Evolutionary conservation across 30 jellyfish, hydroid and myxozoan genomes (phyloP).

Genomic region (Hydra vulgaris): DNA sequence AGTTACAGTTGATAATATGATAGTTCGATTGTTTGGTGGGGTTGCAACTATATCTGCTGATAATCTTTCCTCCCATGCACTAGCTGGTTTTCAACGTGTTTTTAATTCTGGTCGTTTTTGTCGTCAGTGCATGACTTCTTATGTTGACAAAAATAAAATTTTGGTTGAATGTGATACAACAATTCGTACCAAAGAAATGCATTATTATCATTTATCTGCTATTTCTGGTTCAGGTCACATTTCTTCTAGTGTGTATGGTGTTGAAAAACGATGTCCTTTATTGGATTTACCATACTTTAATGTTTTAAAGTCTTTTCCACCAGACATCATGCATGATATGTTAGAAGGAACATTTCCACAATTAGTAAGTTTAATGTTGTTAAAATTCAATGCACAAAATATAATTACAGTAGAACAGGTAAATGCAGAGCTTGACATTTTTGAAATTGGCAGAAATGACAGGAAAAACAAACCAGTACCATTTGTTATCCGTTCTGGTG

Average conservation of each 20-base stretch:
- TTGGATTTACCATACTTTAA: not conserved
- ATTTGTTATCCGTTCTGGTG: not conserved
- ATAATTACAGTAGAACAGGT: not conserved
- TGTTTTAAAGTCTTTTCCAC: not conserved
- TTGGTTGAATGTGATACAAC: not conserved
- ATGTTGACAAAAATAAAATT: not conserved
- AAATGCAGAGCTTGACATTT: not conserved
- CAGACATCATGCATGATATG: not conserved
- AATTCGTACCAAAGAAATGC: not conserved
- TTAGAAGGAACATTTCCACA: not conserved
- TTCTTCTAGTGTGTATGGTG: not conserved
- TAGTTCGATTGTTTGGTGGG: not conserved
- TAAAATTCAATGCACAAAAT: not conserved
- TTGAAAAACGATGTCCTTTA: not conserved
- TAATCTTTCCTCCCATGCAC: not conserved
- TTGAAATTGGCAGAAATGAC: not conserved
- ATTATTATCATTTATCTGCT: not conserved
- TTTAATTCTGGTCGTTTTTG: not conserved
- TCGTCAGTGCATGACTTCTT: not conserved
- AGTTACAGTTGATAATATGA: not conserved
- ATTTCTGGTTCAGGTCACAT: not conserved
- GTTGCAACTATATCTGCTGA: not conserved
- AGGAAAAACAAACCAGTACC: not conserved
- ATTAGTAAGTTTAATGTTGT: not conserved
- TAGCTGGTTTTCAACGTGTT: not conserved